phyloP scores from a whole-genome alignment of 1,140 invertebrate species.

The Euglossa dilemma region DNA sequence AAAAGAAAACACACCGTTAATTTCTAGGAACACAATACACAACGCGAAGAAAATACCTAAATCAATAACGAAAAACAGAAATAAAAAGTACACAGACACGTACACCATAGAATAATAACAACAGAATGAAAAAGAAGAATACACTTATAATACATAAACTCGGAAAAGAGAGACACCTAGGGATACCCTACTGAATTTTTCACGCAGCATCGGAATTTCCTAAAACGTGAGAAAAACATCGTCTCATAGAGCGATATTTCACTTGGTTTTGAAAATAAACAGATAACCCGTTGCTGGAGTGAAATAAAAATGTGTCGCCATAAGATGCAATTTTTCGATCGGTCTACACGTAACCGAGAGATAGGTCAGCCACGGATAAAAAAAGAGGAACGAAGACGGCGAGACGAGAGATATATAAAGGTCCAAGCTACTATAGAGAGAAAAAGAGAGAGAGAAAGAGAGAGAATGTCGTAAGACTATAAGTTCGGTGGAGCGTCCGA shows the following conservation, averaged over 20 bases:
- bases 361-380: constrained; percentile 13
- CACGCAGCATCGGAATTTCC: neutral
- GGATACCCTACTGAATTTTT: no score
- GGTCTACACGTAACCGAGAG: neutral
- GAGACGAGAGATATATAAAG: neutral
- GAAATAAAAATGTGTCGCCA: neutral
- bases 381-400: neutral
- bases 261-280: neutral
- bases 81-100: neutral
- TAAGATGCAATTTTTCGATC: neutral
- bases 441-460: constrained; percentile 11
- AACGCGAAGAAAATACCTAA: neutral
- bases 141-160: neutral
- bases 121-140: neutral
- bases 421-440: no score
- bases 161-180: neutral
- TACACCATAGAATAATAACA: neutral
- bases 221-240: neutral
- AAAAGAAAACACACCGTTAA: no score
- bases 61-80: neutral
- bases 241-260: neutral
- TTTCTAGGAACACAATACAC: no score
- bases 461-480: constrained; percentile 41
- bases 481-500: constrained; percentile 46
- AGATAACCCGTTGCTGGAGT: neutral